Evolutionary conservation across 1,140 invertebrate genomes (phyloP).

Genomic region (Whitmania pigra): DNA sequence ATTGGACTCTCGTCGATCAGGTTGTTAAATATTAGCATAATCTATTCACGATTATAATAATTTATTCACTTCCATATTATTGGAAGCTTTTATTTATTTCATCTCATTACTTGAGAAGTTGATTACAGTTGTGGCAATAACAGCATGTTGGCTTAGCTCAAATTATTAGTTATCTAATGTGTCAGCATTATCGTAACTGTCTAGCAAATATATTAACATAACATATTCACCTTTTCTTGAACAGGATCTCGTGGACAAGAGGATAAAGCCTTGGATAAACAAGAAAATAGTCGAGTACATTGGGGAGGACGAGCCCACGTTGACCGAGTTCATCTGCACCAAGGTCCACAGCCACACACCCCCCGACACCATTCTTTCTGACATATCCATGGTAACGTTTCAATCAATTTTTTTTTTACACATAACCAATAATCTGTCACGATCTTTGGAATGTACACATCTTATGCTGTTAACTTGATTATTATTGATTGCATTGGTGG

Average conservation of each 20-base stretch:
- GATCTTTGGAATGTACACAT: too few species aligned
- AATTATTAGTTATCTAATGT: too few species aligned
- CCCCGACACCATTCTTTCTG: conserved; percentile 84
- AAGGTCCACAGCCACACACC: conserved; percentile 83
- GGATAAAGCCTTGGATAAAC: conserved; percentile 96
- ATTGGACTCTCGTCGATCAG: conserved; percentile 74
- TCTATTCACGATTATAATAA: not conserved
- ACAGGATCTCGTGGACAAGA: conserved; percentile 74
- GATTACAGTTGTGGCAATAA: too few species aligned
- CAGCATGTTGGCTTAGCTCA: too few species aligned
- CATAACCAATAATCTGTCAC: too few species aligned
- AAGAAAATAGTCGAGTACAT: conserved; percentile 99
- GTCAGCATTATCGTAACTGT: too few species aligned
- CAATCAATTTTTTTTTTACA: not conserved
- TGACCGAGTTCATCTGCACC: conserved; percentile 96
- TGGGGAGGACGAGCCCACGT: conserved; percentile 92
- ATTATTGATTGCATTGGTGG: too few species aligned
- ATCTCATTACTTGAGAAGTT: too few species aligned
- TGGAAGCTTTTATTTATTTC: too few species aligned
- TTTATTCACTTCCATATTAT: too few species aligned
- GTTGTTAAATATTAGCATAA: conserved; percentile 42
- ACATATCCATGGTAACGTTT: conserved; percentile 80
- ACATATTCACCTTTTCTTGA: conserved; percentile 19
- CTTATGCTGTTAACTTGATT: too few species aligned
- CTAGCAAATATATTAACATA: too few species aligned